Conservation (phyloP, 2,888 invertebrate genomes). For the Scelioninae gen. 2 region DNA sequence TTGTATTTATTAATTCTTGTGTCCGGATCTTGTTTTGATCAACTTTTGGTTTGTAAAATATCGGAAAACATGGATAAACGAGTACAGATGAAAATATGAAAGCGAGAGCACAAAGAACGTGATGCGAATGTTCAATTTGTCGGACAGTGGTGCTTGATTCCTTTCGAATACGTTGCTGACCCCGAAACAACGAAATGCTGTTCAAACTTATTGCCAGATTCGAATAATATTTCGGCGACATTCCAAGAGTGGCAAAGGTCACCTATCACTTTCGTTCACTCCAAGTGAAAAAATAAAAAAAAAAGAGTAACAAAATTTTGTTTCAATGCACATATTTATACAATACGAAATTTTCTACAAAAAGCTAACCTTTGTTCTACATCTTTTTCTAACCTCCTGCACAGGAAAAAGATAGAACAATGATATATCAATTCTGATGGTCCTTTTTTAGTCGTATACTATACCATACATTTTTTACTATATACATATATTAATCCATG, state of each 20-base stretch:
- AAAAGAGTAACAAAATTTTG: neutral
- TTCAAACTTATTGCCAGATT: slow-evolving; percentile 18
- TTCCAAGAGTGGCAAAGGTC: slow-evolving; percentile 27
- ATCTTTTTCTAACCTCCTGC: too few relatives aligned
- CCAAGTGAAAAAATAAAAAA: neutral
- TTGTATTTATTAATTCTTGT: too few relatives aligned
- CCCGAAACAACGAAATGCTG: slow-evolving; percentile 63
- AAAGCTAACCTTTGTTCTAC: too few relatives aligned
- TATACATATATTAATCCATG: too few relatives aligned
- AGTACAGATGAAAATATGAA: slow-evolving; percentile 69
- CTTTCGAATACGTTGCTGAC: slow-evolving; percentile 63
- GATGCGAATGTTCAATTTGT: slow-evolving; percentile 64
- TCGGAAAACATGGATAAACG: slow-evolving; percentile 26
- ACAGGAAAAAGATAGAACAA: too few relatives aligned
- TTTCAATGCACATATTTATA: too few relatives aligned
- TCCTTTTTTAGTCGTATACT: too few relatives aligned
- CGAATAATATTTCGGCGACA: slow-evolving; percentile 33
- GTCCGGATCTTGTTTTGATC: too few relatives aligned
- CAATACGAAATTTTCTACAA: too few relatives aligned
- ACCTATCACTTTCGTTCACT: slow-evolving; percentile 4
- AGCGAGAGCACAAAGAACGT: slow-evolving; percentile 73
- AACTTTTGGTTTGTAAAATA: slow-evolving; percentile 14
- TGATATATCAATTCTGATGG: too few relatives aligned
- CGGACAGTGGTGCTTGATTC: slow-evolving; percentile 65
- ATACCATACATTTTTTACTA: too few relatives aligned